These are phyloP conservation scores for Podarcis lilfordi DNA, from an alignment of 2,797 vertebrate genomes.

Conservation along the genomic window DNA sequence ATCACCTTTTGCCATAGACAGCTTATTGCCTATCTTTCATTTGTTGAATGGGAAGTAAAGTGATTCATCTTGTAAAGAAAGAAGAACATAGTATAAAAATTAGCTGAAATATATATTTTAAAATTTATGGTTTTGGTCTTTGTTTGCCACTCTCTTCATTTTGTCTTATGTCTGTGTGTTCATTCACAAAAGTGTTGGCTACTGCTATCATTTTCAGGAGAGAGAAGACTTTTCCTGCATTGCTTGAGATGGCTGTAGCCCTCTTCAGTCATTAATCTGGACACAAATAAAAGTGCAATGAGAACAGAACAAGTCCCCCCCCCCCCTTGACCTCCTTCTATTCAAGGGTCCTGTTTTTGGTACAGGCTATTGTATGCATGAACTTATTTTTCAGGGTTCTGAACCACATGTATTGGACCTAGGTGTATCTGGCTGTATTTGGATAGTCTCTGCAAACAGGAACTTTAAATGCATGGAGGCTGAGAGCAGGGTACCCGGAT, in stretches of 20 bases:
- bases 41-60: not conserved
- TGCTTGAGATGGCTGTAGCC: not conserved
- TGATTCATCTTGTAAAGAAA: not conserved
- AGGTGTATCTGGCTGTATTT: not conserved
- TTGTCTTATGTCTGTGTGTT: not conserved
- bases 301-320: not conserved
- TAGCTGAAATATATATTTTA: not conserved
- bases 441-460: not conserved
- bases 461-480: not conserved
- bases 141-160: not conserved
- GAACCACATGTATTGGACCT: not conserved
- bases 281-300: not conserved
- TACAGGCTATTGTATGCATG: not conserved
- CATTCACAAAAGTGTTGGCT: not conserved
- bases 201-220: not conserved
- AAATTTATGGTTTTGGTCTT: not conserved
- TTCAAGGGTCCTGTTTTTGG: not conserved
- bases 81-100: not conserved
- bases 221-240: not conserved
- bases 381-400: not conserved
- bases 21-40: not conserved
- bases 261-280: not conserved
- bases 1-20: conserved; percentile 3
- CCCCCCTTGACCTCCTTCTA: not conserved
- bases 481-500: not conserved